Percentiles rank a stretch among this genome's conserved stretches.
Conservation (phyloP, 2,888 invertebrate genomes). For the Campaea margaritaria region DNA sequence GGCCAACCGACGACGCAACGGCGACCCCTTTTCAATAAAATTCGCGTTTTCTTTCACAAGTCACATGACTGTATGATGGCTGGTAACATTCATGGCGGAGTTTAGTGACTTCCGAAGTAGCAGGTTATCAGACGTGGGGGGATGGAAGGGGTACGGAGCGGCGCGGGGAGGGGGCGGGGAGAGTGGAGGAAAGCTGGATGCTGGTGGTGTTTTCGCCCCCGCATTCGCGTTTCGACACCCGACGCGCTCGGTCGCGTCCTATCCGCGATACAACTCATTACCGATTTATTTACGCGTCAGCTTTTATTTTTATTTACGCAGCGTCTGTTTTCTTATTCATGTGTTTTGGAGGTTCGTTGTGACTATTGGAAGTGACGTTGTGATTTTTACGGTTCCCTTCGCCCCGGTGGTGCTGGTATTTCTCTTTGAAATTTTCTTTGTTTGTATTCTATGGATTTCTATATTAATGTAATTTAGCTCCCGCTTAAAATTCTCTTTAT, state of each 20-base stretch:
- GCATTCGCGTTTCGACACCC: constrained; percentile 74
- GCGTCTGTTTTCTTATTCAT: constrained; percentile 52
- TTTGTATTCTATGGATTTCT: not conserved
- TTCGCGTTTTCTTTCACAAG: constrained; percentile 78
- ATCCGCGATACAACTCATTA: constrained; percentile 55
- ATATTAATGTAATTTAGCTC: too few species aligned
- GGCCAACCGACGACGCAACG: constrained; percentile 57
- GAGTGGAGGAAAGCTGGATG: constrained; percentile 71
- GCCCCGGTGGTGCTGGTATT: constrained; percentile 30
- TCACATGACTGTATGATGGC: constrained; percentile 54
- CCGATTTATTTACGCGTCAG: constrained; percentile 63
- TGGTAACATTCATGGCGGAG: constrained; percentile 80
- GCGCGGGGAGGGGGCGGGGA: constrained; percentile 50
- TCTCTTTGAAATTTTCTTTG: constrained; percentile 19
- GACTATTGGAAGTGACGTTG: constrained; percentile 69
- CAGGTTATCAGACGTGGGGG: constrained; percentile 80
- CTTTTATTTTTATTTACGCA: constrained; percentile 64
- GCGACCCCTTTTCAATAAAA: constrained; percentile 79
- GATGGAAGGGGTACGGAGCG: constrained; percentile 52
- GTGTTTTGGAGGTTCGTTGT: constrained; percentile 75
- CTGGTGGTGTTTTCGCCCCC: constrained; percentile 72
- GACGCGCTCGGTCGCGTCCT: constrained; percentile 68
- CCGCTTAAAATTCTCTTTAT: too few species aligned
- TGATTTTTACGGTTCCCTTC: constrained; percentile 70
- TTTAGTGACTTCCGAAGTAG: constrained; percentile 85